These are phyloP conservation scores for Ondatra zibethicus DNA, from an alignment of 2,113 vertebrate genomes.

Conservation along the genomic window DNA sequence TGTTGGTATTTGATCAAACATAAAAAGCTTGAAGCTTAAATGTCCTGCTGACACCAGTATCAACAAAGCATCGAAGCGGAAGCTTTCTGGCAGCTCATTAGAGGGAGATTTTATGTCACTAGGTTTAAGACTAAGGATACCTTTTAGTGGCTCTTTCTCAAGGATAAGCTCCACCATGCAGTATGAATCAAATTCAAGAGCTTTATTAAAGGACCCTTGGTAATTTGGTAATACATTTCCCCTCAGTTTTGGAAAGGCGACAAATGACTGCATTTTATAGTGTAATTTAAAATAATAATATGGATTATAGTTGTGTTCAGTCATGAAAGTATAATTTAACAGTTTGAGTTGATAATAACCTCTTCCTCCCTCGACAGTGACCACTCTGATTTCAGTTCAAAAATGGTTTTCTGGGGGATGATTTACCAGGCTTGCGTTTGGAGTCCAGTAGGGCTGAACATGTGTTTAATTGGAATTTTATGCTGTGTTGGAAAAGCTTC, in stretches of 20 bases:
- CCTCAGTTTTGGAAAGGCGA: constrained; percentile 76
- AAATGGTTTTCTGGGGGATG: constrained; percentile 59
- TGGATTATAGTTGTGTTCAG: constrained; percentile 76
- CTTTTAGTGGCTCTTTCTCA: constrained; percentile 78
- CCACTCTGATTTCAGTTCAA: constrained; percentile 68
- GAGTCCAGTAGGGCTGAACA: constrained; percentile 63
- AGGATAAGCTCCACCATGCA: constrained; percentile 72
- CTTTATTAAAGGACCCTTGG: constrained; percentile 76
- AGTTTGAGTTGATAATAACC: constrained; percentile 68
- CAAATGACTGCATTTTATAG: constrained; percentile 77
- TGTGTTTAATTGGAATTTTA: constrained; percentile 74
- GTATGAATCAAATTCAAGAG: constrained; percentile 81
- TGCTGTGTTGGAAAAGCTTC: constrained; percentile 69
- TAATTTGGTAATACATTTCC: constrained; percentile 79
- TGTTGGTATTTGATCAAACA: constrained; percentile 80
- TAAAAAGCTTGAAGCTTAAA: constrained; percentile 82
- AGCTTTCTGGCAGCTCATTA: constrained; percentile 80
- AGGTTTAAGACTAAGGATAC: constrained; percentile 74
- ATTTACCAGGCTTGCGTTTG: constrained; percentile 61
- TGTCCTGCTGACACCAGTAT: constrained; percentile 73
- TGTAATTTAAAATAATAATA: constrained; percentile 83
- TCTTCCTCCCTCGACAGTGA: constrained; percentile 40
- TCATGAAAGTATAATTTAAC: constrained; percentile 81
- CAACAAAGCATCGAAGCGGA: constrained; percentile 80
- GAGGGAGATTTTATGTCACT: constrained; percentile 76